Evolutionary conservation across 2,797 vertebrate genomes (phyloP).

Genomic region (Neosilurus mollespiculum): DNA sequence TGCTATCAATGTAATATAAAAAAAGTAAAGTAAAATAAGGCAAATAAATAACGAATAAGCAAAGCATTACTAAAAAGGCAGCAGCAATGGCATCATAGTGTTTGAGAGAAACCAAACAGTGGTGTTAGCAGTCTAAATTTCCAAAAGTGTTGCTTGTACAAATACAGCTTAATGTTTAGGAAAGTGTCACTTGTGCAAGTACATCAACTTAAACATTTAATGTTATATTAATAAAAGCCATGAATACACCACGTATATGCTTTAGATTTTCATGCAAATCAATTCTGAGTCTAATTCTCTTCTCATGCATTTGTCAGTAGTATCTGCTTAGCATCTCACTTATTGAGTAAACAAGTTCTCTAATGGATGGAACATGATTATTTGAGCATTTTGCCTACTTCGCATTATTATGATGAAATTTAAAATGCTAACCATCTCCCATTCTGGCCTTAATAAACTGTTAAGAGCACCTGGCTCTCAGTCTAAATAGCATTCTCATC

Average conservation of each 20-base stretch:
- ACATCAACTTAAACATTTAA: neutral
- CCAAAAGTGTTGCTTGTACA: no score
- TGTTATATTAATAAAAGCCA: neutral
- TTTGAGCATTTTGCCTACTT: conserved; percentile 35
- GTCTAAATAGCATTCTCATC: conserved; percentile 3
- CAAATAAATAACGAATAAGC: no score
- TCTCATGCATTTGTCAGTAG: conserved; percentile 21
- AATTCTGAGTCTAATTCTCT: conserved; percentile 4
- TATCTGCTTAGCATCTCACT: conserved; percentile 16
- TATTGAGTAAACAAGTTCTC: conserved; percentile 31
- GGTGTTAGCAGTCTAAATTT: no score
- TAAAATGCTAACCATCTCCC: conserved; percentile 40
- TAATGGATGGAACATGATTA: conserved; percentile 30
- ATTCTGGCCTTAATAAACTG: conserved; percentile 32
- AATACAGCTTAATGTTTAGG: no score
- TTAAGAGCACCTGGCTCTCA: neutral
- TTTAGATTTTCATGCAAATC: conserved; percentile 18
- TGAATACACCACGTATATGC: neutral
- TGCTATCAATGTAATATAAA: no score
- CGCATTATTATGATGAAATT: conserved; percentile 32
- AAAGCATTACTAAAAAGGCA: no score
- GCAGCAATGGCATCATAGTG: no score
- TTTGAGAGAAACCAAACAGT: no score
- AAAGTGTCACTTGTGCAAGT: no score
- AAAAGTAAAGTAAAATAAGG: no score